These are phyloP conservation scores for Zosterops borbonicus DNA, from an alignment of 2,113 vertebrate genomes.

Conservation along the genomic window DNA sequence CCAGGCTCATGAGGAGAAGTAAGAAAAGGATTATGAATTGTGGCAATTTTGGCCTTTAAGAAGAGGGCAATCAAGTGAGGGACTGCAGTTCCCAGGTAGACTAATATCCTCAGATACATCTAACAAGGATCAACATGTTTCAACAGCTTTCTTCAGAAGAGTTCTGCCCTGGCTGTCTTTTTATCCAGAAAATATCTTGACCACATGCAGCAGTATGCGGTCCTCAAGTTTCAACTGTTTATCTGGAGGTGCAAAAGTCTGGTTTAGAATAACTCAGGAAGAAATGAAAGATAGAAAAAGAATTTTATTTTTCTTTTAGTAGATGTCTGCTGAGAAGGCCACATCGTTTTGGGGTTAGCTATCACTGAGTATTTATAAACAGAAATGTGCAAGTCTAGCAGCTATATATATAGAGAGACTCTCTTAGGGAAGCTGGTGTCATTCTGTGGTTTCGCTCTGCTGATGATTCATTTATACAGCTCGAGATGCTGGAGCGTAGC, in stretches of 20 bases:
- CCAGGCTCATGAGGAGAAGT: not conserved
- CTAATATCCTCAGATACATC: not conserved
- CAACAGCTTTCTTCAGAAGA: not conserved
- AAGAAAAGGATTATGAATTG: not conserved
- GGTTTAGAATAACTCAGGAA: not conserved
- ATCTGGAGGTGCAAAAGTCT: not conserved
- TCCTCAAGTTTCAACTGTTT: not conserved
- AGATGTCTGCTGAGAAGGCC: constrained; percentile 6
- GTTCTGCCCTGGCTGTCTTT: not conserved
- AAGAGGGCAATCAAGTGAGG: not conserved
- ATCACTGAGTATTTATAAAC: constrained; percentile 47
- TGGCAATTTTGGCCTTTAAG: not conserved
- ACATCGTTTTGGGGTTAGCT: not conserved
- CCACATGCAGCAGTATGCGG: not conserved
- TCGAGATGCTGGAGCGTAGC: not conserved
- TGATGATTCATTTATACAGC: constrained; percentile 34
- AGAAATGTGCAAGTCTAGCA: constrained; percentile 47
- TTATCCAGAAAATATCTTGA: not conserved
- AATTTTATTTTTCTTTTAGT: not conserved
- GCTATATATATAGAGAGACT: not conserved
- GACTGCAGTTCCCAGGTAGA: not conserved
- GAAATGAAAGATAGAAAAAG: not conserved
- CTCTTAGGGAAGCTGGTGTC: constrained; percentile 40
- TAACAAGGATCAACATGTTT: not conserved
- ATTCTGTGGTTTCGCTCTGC: constrained; percentile 1